phyloP scores from a whole-genome alignment of 2,888 invertebrate genomes.

The Platynereis dumerilii region DNA sequence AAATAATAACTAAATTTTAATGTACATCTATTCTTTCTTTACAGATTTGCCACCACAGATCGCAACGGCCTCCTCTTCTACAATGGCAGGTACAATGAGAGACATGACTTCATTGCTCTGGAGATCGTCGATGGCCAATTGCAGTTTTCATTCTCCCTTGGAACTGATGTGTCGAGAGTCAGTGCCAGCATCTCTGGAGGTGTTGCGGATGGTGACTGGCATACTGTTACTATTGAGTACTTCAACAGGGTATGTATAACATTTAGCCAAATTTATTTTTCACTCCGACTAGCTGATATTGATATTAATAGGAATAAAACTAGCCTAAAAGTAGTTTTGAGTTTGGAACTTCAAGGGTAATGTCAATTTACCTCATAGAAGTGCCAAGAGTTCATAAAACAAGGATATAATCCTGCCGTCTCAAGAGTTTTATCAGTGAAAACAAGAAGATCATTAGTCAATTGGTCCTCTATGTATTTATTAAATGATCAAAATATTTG shows the following conservation, averaged over 20 bases:
- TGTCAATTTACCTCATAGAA: not conserved
- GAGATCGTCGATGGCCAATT: slow-evolving; percentile 78
- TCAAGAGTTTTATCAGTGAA: too few species aligned
- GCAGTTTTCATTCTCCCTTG: slow-evolving; percentile 87
- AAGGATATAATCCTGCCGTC: too few species aligned
- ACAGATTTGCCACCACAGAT: slow-evolving; percentile 86
- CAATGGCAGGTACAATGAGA: slow-evolving; percentile 94
- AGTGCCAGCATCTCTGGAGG: slow-evolving; percentile 72
- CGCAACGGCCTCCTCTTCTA: slow-evolving; percentile 86
- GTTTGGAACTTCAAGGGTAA: not conserved
- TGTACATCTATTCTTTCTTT: too few species aligned
- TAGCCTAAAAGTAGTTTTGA: too few species aligned
- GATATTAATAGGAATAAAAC: too few species aligned
- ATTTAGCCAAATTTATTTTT: slow-evolving; percentile 33
- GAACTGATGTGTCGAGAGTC: slow-evolving; percentile 69
- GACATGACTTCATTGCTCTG: slow-evolving; percentile 90
- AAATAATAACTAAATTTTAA: too few species aligned
- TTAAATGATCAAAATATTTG: too few species aligned
- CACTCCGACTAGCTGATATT: not conserved
- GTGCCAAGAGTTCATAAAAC: not conserved
- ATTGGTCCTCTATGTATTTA: too few species aligned
- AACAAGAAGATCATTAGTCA: too few species aligned
- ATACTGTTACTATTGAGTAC: slow-evolving; percentile 82
- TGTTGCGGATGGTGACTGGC: slow-evolving; percentile 90
- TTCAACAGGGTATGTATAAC: slow-evolving; percentile 75